Evolutionary conservation across 2,113 vertebrate genomes (phyloP), one percentile per base, ranked within the genome.

Genomic region (Mesembrinibis cayennensis): DNA sequence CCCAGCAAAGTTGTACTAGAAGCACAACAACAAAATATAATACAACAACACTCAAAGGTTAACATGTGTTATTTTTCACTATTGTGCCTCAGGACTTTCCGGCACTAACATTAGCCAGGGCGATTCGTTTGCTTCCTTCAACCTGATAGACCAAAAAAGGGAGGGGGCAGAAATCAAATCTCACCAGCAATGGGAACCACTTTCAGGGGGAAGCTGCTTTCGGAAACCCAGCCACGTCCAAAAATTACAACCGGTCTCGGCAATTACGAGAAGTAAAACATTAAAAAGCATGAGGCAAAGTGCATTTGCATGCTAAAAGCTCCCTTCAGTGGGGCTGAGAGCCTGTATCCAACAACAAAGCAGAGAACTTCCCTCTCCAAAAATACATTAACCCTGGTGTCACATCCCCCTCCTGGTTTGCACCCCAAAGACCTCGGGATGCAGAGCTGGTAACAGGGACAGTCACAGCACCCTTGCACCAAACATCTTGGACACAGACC

Each of bases 221-320:
- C 53, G n/a, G 91, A 97, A 98, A 97, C 86, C 91, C 73, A 49
- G 76, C 94, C 88, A 87, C 63, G 87, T 96, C 96, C 96, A 94
- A 87, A 98, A 97, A 97, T 98, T 97, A 95, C 97, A 98, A 91
- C 97, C 82, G 93, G 98, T 98, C 97, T 97, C 94, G 88, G 98
- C 97, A 98, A 98, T 98, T 98, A 98, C 29, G 62, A 96, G 97
- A 97, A 98, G 98, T 98, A 97, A 98, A 98, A 98, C 98, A 98
- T 98, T 98, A 98, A 97, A 98, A 97, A 97, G 96, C 98, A 94
- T 80, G 97, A 98, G 96, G 97, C 97, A 96, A 97, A 98, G 96
- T 77, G 72, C 96, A 97, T 98, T 98, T 98, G 98, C 95, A 97
- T 98, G 96, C 97, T 98, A 98, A 98, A 98, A 92, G 97, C 95